Evolutionary conservation across 2,113 vertebrate species (phyloP).

Genomic region (Tor tambroides): DNA sequence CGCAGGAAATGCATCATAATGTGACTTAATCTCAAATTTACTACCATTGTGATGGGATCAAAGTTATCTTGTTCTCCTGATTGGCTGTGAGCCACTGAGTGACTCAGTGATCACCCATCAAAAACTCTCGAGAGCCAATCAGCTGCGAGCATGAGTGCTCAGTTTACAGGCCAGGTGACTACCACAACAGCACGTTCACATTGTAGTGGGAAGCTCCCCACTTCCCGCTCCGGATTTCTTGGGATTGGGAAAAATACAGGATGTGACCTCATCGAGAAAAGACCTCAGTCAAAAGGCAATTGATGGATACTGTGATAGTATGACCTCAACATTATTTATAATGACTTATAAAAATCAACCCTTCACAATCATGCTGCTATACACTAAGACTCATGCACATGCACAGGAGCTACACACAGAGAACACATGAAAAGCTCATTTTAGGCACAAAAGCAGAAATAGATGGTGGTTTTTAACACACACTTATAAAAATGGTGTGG

Average conservation of each 20-base stretch:
- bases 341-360: neutral
- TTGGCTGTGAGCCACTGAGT: neutral
- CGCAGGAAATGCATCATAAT: neutral
- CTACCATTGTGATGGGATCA: neutral
- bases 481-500: slow-evolving; percentile 31
- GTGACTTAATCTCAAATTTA: no score
- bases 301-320: neutral
- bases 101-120: slow-evolving; percentile 27
- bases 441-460: neutral
- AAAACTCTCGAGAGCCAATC: slow-evolving; percentile 35
- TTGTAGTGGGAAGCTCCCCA: slow-evolving; percentile 46
- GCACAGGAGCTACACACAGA: neutral
- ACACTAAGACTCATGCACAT: neutral
- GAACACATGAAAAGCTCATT: neutral
- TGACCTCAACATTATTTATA: slow-evolving; percentile 39
- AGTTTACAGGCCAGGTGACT: slow-evolving; percentile 9
- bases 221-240: slow-evolving; percentile 70
- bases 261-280: slow-evolving; percentile 62
- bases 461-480: slow-evolving; percentile 31
- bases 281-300: slow-evolving; percentile 14
- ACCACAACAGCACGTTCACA: neutral
- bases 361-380: neutral
- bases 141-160: neutral
- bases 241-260: slow-evolving; percentile 67
- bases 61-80: neutral